These are phyloP conservation scores for Candidula unifasciata DNA, from an alignment of 2,888 invertebrate species.

Conservation along the genomic window DNA sequence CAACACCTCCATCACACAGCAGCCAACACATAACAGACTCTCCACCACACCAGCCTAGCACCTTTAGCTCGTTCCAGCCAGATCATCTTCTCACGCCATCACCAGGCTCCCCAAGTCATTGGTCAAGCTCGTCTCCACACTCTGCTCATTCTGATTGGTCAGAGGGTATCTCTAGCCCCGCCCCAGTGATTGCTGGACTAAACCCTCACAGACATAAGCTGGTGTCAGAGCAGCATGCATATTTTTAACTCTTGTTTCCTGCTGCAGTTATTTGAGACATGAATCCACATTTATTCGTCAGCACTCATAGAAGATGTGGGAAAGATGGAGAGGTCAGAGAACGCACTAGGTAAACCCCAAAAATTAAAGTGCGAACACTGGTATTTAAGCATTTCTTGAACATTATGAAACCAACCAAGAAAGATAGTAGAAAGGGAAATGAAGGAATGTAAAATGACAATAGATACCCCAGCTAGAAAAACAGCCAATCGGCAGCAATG, in stretches of 20 bases:
- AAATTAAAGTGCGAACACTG: too few relatives aligned
- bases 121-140: constrained; percentile 92
- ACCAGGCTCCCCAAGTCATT: constrained; percentile 96
- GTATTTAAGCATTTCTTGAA: too few relatives aligned
- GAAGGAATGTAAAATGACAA: too few relatives aligned
- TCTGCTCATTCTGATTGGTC: constrained; percentile 94
- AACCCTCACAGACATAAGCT: constrained; percentile 53
- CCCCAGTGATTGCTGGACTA: constrained; percentile 61
- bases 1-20: constrained; percentile 90
- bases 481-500: too few relatives aligned
- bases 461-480: too few relatives aligned
- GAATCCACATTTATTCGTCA: too few relatives aligned
- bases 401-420: too few relatives aligned
- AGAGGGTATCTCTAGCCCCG: constrained; percentile 89
- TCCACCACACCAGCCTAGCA: constrained; percentile 83
- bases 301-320: too few relatives aligned
- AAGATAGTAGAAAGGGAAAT: too few relatives aligned
- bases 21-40: constrained; percentile 83
- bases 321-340: too few relatives aligned
- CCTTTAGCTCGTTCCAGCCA: constrained; percentile 82
- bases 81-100: constrained; percentile 96
- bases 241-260: constrained; percentile 55
- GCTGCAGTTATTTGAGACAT: neutral
- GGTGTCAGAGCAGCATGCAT: constrained; percentile 61
- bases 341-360: too few relatives aligned